Conservation (phyloP, 2,888 invertebrate species). For the Pterobdella sp. region DNA sequence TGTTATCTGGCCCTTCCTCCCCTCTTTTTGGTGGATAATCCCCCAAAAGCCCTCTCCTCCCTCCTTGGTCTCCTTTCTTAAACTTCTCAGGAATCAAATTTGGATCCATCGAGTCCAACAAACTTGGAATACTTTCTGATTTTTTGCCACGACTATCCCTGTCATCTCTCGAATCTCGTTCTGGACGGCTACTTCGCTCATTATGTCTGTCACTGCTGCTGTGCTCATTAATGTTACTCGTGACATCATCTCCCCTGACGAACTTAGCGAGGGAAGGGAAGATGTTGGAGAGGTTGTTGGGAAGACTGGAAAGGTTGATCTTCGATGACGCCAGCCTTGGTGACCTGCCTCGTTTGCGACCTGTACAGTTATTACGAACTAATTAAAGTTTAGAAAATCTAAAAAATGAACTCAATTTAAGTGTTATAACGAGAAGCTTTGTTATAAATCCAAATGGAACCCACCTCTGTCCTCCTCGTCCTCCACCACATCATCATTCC, state of each 20-base stretch:
- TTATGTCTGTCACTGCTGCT: background rate
- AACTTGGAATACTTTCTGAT: background rate
- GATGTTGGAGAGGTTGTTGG: conserved; percentile 22
- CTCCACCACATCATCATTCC: too few species aligned
- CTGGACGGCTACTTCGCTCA: background rate
- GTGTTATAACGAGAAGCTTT: too few species aligned
- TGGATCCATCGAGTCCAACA: conserved; percentile 22
- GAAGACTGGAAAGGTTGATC: conserved; percentile 14
- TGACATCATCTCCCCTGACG: background rate
- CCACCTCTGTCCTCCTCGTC: too few species aligned
- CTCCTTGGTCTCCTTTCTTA: background rate
- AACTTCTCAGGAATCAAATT: conserved; percentile 14
- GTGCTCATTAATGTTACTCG: background rate
- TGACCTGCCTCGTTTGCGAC: background rate
- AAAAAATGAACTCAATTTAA: too few species aligned
- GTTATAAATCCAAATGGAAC: too few species aligned
- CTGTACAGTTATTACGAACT: background rate
- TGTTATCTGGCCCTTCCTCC: background rate
- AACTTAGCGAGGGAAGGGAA: conserved; percentile 21
- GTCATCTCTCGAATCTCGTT: background rate
- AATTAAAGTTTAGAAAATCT: background rate
- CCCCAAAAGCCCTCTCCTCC: conserved; percentile 23
- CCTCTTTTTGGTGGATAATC: conserved; percentile 12
- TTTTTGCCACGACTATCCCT: too few species aligned
- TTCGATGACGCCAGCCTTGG: conserved; percentile 10